phyloP scores from a whole-genome alignment of 92 coral and sea anemone species.

The Bergia puertoricense region DNA sequence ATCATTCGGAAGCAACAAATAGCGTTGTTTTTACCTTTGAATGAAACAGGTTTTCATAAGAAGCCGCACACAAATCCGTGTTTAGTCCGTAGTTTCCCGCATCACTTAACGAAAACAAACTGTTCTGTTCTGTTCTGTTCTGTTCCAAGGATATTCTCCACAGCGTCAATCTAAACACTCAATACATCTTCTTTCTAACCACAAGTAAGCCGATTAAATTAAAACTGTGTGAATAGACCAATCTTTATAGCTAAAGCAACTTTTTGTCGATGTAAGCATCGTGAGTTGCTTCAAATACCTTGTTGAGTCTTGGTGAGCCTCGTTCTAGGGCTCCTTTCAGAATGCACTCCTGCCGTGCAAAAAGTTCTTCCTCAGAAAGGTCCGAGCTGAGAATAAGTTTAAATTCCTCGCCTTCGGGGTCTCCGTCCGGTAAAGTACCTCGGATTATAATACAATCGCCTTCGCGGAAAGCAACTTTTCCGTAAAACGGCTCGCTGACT shows the following conservation, averaged over 20 bases:
- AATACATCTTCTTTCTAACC: background rate
- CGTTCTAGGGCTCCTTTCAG: slow-evolving; percentile 33
- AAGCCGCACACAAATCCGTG: background rate
- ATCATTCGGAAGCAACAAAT: background rate
- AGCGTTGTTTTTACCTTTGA: background rate
- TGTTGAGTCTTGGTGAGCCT: slow-evolving; percentile 28
- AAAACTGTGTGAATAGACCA: too few relatives aligned
- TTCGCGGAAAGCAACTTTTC: slow-evolving; percentile 45
- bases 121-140: background rate
- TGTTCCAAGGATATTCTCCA: background rate
- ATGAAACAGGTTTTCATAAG: background rate
- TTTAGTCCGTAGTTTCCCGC: background rate
- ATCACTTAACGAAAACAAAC: background rate
- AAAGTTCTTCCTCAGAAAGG: slow-evolving; percentile 28
- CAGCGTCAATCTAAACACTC: background rate
- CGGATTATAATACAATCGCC: slow-evolving; percentile 43
- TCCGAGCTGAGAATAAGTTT: slow-evolving; percentile 38
- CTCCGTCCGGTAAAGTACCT: slow-evolving; percentile 34
- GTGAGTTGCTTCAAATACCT: slow-evolving; percentile 37
- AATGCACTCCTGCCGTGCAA: slow-evolving; percentile 23
- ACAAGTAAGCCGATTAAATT: background rate
- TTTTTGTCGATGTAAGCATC: slow-evolving; percentile 44
- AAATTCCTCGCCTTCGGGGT: slow-evolving; percentile 36
- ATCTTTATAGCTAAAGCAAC: background rate
- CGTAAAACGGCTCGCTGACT: slow-evolving; percentile 41